Evolutionary conservation across 64 coral and sea anemone genomes (phyloP), one percentile per base, ranked within the genome.

Genomic region (Platygyra sinensis): DNA sequence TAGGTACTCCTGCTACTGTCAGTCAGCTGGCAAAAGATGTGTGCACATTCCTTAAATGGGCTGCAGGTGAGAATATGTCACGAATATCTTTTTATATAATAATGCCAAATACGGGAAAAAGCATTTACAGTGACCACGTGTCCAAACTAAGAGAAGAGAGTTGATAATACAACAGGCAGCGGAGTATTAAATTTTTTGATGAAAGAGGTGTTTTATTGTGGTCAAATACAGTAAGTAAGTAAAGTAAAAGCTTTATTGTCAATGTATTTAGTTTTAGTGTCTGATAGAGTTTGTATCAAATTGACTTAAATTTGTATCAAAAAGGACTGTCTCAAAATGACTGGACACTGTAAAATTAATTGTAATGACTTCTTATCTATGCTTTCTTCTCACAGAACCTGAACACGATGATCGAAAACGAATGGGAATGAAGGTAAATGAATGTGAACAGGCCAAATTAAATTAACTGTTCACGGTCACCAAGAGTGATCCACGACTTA

Each of bases 21-120:
- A 96, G 91, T 87, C 97, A 99, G 83, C 52, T 99, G 77, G 97
- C 97, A 17, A 99, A 99, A 93, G 97, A 99, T 91, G 94, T 99
- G 2, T 93, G 91, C 42, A 96, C 91, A 42, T 99, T 99, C 46
- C 91, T 99, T 2, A 95, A 95, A 59, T 99, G 97, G 97, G 89
- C 97, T n/a, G 88, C 97, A 87, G 93, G 93, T 95, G 42, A 62
- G 73, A 55, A 49, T 38, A 33, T 16, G 32, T 1, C 9, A 2
- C n/a, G 1, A 20, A 51, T 29, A 77, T 8, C 29, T 8, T 36
- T 78, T 30, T 78, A 38, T 78, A 5, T 38, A 49, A 46, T 46
- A 46, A 46, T 46, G 42, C 36, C 18, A 77, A 77, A 51, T 0
- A 28, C 6, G 42, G 42, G 6, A 46, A 46, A 46, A 46, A 46